Base-by-base conservation (phyloP, 1,140 invertebrate genomes). In the Dendroctonus ponderosae region DNA sequence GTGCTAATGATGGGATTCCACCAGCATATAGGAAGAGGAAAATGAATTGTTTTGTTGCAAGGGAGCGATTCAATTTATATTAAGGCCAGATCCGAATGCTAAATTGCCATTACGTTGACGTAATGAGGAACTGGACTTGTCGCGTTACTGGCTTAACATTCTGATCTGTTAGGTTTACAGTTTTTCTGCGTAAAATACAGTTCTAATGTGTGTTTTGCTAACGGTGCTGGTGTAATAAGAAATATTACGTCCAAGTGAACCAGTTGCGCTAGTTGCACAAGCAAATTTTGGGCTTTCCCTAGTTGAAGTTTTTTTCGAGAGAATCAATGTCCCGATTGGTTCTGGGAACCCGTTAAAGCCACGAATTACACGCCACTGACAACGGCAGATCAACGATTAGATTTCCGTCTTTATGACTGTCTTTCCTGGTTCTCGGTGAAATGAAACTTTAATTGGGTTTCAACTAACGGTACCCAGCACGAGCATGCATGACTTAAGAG, bases 1-100 rank as follows among this genome's bases (percentile, higher is more conserved):
- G n/a, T n/a, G n/a, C n/a, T n/a, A n/a, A n/a, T n/a, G n/a, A n/a
- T n/a, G n/a, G n/a, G n/a, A n/a, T n/a, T n/a, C n/a, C n/a, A n/a
- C n/a, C n/a, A n/a, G n/a, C n/a, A n/a, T n/a, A n/a, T n/a, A n/a
- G n/a, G n/a, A n/a, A n/a, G n/a, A n/a, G n/a, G n/a, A n/a, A n/a
- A n/a, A n/a, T n/a, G n/a, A n/a, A n/a, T n/a, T n/a, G n/a, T n/a
- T n/a, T n/a, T n/a, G n/a, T n/a, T n/a, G n/a, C n/a, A n/a, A n/a
- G n/a, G 12, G 44, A 46, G 44, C 44, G 12, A 46, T 46, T 46
- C 9, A 46, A 46, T 46, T 46, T 46, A 46, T 11, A 46, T 46
- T 9, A 46, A 46, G 9, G 9, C 44, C 44, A 11, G 9, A 46
- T 46, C 12, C 12, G 12, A 46, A 11, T 46, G 9, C 12, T 46